Conservation (phyloP, 1,140 invertebrate species). For the Whitmania pigra region DNA sequence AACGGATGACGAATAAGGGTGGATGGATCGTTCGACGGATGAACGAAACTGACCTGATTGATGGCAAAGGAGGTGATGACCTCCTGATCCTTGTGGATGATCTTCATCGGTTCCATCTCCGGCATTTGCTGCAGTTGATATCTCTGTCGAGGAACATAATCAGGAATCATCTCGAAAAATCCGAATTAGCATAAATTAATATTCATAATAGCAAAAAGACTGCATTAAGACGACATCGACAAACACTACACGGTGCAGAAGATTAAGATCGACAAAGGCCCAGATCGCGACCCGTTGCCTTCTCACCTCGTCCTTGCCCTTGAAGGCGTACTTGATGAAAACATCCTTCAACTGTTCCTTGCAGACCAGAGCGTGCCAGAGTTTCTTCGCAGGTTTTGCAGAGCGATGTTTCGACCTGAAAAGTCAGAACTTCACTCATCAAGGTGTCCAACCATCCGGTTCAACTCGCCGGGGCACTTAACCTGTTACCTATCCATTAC, state of each 20-base stretch:
- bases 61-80: constrained; percentile 92
- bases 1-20: neutral
- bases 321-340: constrained; percentile 89
- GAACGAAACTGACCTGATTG: constrained; percentile 57
- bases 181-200: no score
- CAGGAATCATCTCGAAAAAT: no score
- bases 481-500: no score
- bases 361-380: constrained; percentile 85
- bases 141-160: no score
- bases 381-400: constrained; percentile 63
- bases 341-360: constrained; percentile 85
- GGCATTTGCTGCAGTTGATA: neutral
- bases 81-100: constrained; percentile 98
- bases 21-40: neutral
- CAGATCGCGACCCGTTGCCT: no score
- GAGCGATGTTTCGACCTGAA: constrained; percentile 45
- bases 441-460: no score
- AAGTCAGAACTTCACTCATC: neutral
- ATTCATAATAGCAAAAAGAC: no score
- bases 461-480: no score
- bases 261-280: no score
- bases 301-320: constrained; percentile 46
- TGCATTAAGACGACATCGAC: no score
- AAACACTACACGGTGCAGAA: no score
- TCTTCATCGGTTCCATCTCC: constrained; percentile 45